phyloP scores from a whole-genome alignment of 2,113 vertebrate species.

The Calonectris borealis region DNA sequence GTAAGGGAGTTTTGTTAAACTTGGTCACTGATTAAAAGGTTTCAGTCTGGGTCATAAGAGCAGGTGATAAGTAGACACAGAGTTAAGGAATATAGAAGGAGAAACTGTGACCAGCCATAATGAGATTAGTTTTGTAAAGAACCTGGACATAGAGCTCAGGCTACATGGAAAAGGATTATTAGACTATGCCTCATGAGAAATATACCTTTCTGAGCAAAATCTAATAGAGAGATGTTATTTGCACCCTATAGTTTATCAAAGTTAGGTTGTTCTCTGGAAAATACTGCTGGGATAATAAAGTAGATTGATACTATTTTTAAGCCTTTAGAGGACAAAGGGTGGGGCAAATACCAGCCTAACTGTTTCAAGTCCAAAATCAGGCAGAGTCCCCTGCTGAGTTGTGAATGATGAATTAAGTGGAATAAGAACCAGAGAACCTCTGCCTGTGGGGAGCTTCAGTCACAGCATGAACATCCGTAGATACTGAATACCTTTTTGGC shows the following conservation, averaged over 20 bases:
- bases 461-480: conserved; percentile 69
- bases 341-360: conserved; percentile 45
- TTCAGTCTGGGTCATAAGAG: neutral
- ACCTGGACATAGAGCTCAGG: neutral
- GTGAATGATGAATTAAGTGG: conserved; percentile 69
- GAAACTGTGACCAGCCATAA: neutral
- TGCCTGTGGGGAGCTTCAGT: conserved; percentile 61
- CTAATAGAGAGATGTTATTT: conserved; percentile 50
- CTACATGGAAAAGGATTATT: neutral
- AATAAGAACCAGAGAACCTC: conserved; percentile 65
- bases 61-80: neutral
- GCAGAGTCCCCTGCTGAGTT: conserved; percentile 47
- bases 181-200: neutral
- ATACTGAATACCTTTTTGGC: conserved; percentile 61
- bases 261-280: conserved; percentile 10
- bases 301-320: conserved; percentile 53
- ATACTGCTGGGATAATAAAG: neutral
- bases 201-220: neutral
- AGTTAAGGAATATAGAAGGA: neutral
- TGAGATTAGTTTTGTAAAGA: neutral
- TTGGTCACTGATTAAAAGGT: neutral
- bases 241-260: conserved; percentile 19
- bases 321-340: conserved; percentile 26
- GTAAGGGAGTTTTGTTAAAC: neutral
- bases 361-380: conserved; percentile 60